phyloP scores from a whole-genome alignment of 2,888 invertebrate species.

The Eudasyphora cyanicolor region DNA sequence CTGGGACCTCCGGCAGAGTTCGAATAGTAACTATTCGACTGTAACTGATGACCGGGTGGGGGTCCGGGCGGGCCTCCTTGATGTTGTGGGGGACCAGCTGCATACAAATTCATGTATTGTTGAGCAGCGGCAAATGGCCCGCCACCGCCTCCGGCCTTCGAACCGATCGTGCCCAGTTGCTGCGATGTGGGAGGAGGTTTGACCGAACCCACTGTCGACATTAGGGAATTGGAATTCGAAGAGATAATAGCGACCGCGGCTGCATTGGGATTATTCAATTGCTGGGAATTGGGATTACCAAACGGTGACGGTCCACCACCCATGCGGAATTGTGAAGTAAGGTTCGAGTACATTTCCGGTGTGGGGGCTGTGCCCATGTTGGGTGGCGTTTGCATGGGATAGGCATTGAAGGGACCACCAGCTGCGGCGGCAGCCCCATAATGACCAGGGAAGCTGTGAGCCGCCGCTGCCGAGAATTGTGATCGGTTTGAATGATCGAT shows the following conservation, averaged over 20 bases:
- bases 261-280: conserved; percentile 91
- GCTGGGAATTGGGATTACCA: conserved; percentile 84
- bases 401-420: conserved; percentile 85
- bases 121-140: conserved; percentile 75
- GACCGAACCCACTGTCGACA: conserved; percentile 92
- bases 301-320: conserved; percentile 83
- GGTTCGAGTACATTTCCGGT: conserved; percentile 87
- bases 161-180: conserved; percentile 91
- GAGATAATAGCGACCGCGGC: conserved; percentile 87
- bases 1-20: conserved; percentile 79
- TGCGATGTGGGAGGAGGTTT: conserved; percentile 89
- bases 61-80: conserved; percentile 72
- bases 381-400: conserved; percentile 82
- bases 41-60: conserved; percentile 75
- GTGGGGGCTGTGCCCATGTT: conserved; percentile 82
- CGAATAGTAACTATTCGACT: conserved; percentile 80
- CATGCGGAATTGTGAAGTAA: conserved; percentile 83
- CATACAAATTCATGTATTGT: conserved; percentile 79
- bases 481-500: conserved; percentile 86
- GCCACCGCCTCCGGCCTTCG: conserved; percentile 75
- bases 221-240: conserved; percentile 91
- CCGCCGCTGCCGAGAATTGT: conserved; percentile 89
- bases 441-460: conserved; percentile 81
- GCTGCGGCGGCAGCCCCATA: conserved; percentile 81
- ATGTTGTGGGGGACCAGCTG: conserved; percentile 75